Base-by-base conservation (phyloP, 2,888 invertebrate genomes). In the Andrena haemorrhoa region DNA sequence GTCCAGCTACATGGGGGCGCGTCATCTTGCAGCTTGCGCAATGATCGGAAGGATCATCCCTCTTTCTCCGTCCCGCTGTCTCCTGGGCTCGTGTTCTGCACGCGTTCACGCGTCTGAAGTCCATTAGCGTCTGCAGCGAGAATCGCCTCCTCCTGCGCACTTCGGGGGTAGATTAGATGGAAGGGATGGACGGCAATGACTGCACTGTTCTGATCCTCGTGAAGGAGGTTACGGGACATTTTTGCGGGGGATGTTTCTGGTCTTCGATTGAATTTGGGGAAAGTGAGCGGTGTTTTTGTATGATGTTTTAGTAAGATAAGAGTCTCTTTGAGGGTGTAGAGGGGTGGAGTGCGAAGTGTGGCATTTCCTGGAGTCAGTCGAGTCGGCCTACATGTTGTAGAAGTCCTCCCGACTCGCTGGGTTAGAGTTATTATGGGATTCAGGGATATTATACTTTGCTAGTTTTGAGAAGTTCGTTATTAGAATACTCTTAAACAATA, bases 11-110 rank as follows among this genome's bases (percentile, higher is more conserved):
- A 84, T 84, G 84, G 76, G 84, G 88, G 86, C 86, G 86, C 89
- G 91, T 91, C 90, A 90, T 90, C 88, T 88, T 86, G 91, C 91
- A 92, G 92, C 91, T 92, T 92, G 92, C 90, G 88, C 89, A 89
- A 92, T 88, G 84, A 87, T 84, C 85, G 75, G 79, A 60, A 84
- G 80, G 76, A 84, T 75, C 41, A 41, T 41, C 41, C 68, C 66
- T 72, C 70, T 58, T 56, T 66, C 80, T 58, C 68, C 35, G 1
- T 85, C n/a, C 66, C 41, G 49, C 72, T 70, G 10, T 66, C 12
- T 76, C 7, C 68, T 6, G 49, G 51, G 20, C 29, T 10, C 26
- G 53, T 53, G 56, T 49, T 26, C 7, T 31, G 51, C 64, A 70
- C 73, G 56, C 70, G 74, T 66, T 60, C 56, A 53, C 68, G 72